These are phyloP conservation scores for Bubo bubo DNA, from an alignment of 2,113 vertebrate genomes.

Conservation along the genomic window DNA sequence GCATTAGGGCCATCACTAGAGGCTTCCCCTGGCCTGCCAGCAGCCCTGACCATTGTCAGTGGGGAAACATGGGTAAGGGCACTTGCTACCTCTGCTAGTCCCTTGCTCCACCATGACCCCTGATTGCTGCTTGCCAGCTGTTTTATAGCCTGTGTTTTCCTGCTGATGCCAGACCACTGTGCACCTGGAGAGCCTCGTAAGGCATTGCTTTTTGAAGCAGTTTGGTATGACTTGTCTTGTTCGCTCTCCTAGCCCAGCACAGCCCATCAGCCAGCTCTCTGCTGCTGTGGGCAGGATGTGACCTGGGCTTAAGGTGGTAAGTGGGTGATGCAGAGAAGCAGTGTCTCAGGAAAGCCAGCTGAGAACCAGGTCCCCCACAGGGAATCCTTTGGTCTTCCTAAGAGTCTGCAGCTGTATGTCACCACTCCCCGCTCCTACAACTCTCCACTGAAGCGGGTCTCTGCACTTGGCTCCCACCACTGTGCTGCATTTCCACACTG, in stretches of 20 bases:
- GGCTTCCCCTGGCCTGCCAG: neutral
- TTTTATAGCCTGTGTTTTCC: neutral
- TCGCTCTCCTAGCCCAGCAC: neutral
- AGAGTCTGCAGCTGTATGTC: neutral
- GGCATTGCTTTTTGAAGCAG: neutral
- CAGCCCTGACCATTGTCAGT: neutral
- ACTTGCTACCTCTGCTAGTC: neutral
- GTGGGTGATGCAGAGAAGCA: neutral
- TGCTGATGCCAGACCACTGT: neutral
- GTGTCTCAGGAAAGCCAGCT: neutral
- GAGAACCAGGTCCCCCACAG: rapidly evolving
- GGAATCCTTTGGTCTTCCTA: neutral
- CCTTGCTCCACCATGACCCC: neutral
- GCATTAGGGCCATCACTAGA: neutral
- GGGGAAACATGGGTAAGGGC: neutral
- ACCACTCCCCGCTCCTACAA: neutral
- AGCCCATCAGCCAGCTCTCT: neutral
- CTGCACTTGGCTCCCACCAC: neutral
- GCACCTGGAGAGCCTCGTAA: neutral
- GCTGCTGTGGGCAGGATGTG: neutral
- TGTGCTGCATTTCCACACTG: neutral
- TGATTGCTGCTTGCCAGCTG: neutral
- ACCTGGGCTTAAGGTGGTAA: neutral
- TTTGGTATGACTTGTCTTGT: neutral
- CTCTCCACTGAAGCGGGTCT: neutral